phyloP scores from a whole-genome alignment of 2,113 vertebrate genomes.

The Calypte anna region DNA sequence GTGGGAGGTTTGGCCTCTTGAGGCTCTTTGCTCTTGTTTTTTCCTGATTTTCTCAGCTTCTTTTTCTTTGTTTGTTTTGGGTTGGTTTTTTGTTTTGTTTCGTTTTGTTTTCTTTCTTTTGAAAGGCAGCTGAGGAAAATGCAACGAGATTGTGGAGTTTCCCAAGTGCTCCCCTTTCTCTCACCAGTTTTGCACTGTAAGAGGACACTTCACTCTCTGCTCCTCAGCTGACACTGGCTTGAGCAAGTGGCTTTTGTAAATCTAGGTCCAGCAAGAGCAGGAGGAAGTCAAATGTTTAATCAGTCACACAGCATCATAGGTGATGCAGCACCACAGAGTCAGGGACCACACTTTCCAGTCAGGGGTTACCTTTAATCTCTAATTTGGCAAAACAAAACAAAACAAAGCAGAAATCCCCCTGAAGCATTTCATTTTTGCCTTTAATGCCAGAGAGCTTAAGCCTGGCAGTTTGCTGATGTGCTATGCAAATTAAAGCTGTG shows the following conservation, averaged over 20 bases:
- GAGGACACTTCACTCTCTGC: not conserved
- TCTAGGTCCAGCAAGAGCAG: not conserved
- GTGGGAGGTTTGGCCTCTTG: not conserved
- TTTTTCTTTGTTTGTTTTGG: not conserved
- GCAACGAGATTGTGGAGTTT: not conserved
- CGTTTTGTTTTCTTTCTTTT: not conserved
- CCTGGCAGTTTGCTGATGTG: conserved; percentile 59
- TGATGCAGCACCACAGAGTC: conserved; percentile 30
- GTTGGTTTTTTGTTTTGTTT: too few species aligned
- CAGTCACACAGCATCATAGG: not conserved
- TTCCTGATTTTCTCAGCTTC: not conserved
- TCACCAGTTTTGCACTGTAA: not conserved
- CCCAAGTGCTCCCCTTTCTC: not conserved
- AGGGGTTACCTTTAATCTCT: conserved; percentile 67
- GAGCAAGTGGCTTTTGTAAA: conserved; percentile 15
- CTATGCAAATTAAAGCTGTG: conserved; percentile 66
- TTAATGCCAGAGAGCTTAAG: conserved; percentile 51
- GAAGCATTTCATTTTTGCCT: conserved; percentile 24
- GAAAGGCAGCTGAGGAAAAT: not conserved
- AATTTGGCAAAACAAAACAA: conserved; percentile 63
- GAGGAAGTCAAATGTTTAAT: conserved; percentile 43
- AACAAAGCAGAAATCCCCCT: conserved; percentile 25
- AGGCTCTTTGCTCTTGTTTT: not conserved
- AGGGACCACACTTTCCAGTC: conserved; percentile 30
- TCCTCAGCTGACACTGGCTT: not conserved